Evolutionary conservation across 2,888 invertebrate genomes (phyloP).

Genomic region (Eupeodes latifasciatus): DNA sequence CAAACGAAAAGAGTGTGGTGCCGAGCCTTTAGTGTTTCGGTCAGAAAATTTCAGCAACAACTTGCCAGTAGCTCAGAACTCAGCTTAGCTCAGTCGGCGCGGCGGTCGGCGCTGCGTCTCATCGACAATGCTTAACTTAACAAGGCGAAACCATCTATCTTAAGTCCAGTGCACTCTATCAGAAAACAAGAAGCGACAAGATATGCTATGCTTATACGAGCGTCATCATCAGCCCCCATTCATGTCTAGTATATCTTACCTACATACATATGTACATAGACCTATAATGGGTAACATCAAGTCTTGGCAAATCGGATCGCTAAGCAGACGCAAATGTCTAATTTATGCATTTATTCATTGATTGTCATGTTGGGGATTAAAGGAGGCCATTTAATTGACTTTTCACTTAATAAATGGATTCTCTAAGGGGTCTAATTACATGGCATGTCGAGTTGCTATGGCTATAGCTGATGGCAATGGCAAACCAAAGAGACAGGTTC

Average conservation of each 20-base stretch:
- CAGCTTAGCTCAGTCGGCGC: too few relatives aligned
- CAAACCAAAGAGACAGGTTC: conserved; percentile 12
- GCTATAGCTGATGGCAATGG: too few relatives aligned
- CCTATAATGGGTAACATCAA: conserved; percentile 4
- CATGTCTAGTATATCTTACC: background rate
- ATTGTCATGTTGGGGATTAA: conserved; percentile 75
- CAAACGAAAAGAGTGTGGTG: conserved; percentile 26
- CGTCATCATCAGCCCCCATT: conserved; percentile 54
- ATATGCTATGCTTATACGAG: conserved; percentile 34
- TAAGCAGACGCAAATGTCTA: conserved; percentile 72
- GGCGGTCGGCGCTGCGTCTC: conserved; percentile 8
- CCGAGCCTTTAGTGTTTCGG: background rate
- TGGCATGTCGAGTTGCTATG: conserved; percentile 17
- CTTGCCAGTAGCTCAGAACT: too few relatives aligned
- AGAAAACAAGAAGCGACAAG: conserved; percentile 62
- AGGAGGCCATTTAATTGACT: conserved; percentile 74
- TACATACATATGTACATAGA: background rate
- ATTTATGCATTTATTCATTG: conserved; percentile 76
- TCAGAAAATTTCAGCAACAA: conserved; percentile 25
- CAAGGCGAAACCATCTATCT: conserved; percentile 69
- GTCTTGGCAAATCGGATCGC: conserved; percentile 49
- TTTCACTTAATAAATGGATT: conserved; percentile 63
- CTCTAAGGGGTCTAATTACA: conserved; percentile 61
- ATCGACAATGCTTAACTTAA: conserved; percentile 60
- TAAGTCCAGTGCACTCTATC: conserved; percentile 60